phyloP scores from a whole-genome alignment of 2,113 vertebrate genomes.

The Sturnus vulgaris region DNA sequence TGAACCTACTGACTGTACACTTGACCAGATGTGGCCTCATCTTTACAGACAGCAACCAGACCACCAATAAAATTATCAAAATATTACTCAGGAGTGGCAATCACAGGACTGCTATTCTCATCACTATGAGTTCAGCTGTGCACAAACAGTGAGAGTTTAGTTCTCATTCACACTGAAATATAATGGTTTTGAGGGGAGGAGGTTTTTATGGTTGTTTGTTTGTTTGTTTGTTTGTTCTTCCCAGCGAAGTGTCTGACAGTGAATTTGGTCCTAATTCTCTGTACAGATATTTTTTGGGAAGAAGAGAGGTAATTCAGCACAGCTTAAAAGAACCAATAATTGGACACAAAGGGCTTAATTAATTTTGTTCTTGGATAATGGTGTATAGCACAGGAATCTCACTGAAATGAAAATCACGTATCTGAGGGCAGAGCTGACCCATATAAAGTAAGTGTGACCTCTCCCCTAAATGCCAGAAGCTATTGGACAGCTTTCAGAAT shows the following conservation, averaged over 20 bases:
- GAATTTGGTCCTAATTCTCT: neutral
- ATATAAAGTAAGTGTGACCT: neutral
- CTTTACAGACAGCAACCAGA: constrained; percentile 37
- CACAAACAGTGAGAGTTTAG: neutral
- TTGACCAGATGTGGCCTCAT: constrained; percentile 60
- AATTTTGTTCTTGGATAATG: neutral
- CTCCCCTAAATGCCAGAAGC: neutral
- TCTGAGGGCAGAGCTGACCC: neutral
- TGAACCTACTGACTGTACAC: neutral
- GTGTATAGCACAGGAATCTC: neutral
- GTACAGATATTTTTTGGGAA: neutral
- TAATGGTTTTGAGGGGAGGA: neutral
- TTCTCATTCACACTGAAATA: neutral
- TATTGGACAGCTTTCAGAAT: neutral
- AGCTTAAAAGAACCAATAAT: neutral
- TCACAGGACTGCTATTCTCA: constrained; percentile 32
- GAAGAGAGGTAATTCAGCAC: neutral
- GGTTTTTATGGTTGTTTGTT: neutral
- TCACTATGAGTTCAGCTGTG: constrained; percentile 13
- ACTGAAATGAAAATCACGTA: neutral
- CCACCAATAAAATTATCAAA: constrained; percentile 57
- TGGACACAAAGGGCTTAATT: constrained; percentile 4
- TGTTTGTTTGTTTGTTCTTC: neutral
- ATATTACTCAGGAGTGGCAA: constrained; percentile 4
- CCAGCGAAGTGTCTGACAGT: neutral